Base-by-base conservation (phyloP, 2,888 invertebrate genomes). In the Pinctada fucata region DNA sequence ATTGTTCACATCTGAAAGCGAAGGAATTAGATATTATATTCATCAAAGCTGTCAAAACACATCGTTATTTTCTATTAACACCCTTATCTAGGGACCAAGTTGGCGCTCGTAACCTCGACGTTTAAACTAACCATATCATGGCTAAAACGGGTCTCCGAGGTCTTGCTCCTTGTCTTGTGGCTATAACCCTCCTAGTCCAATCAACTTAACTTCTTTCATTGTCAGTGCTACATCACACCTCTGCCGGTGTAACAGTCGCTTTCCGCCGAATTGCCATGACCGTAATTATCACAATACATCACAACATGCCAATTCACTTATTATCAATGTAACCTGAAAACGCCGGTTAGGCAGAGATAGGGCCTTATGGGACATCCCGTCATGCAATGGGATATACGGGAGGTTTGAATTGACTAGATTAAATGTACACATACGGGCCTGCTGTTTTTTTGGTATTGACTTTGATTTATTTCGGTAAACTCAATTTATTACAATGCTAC, bases 151-250 rank as follows among this genome's bases (percentile, higher is more conserved):
- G 68, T 68, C 68, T 68, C 47, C 45, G 47, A 68, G 68, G 68
- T 68, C 66, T 16, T 16, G 16, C 47, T 8, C 68, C 13, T 48
- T 48, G 16, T 45, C 68, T 68, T 3, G 68, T 10, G 68, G 68
- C 68, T 8, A 68, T 68, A 68, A 68, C 68, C 68, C 47, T 68
- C 8, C 68, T 6, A 45, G 47, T 68, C 68, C 68, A 68, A 68
- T 68, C 68, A 68, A 68, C 45, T 68, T 31, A 68, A 68, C 16
- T 68, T 68, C 68, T 68, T 8, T 48, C 47, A 47, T 68, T 45
- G 3, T 48, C 47, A n/a, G 47, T 68, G 31, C 16, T 8, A 4
- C 45, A 45, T 68, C 68, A 45, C 68, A 68, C 68, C 68, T 68
- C 68, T 48, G 48, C 47, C 47, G 48, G 47, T 48, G 16, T 68